Conservation (phyloP, 2,113 vertebrate genomes). For the Tilapia sparmanii region DNA sequence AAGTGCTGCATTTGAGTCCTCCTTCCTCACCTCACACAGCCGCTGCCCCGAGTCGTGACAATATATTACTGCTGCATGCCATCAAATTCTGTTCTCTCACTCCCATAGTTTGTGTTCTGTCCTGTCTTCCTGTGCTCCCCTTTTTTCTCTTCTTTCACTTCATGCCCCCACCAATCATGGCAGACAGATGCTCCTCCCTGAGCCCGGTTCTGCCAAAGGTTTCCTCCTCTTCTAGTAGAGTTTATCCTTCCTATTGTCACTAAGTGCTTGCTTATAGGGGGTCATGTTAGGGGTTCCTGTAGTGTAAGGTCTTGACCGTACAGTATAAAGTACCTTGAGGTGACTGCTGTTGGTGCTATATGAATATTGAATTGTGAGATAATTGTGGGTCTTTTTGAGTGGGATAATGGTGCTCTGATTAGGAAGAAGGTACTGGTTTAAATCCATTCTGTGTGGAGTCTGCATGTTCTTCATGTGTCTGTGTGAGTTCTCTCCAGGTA, state of each 20-base stretch:
- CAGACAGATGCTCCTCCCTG: background rate
- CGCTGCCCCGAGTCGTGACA: no score
- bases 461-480: background rate
- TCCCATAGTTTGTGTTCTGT: background rate
- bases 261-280: background rate
- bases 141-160: background rate
- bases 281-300: background rate
- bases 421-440: background rate
- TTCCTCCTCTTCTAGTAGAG: background rate
- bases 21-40: no score
- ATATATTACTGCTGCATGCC: background rate
- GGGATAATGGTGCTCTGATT: background rate
- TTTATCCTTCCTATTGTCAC: background rate
- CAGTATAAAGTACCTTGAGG: background rate
- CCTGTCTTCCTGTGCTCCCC: background rate
- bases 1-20: no score
- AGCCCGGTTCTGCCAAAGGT: background rate
- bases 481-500: background rate
- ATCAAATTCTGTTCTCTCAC: background rate
- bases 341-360: background rate
- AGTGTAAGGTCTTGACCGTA: background rate
- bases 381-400: background rate
- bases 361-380: background rate
- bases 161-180: background rate
- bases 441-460: background rate